These are phyloP conservation scores for Marronus borbonicus DNA, from an alignment of 2,888 invertebrate species.

Conservation along the genomic window DNA sequence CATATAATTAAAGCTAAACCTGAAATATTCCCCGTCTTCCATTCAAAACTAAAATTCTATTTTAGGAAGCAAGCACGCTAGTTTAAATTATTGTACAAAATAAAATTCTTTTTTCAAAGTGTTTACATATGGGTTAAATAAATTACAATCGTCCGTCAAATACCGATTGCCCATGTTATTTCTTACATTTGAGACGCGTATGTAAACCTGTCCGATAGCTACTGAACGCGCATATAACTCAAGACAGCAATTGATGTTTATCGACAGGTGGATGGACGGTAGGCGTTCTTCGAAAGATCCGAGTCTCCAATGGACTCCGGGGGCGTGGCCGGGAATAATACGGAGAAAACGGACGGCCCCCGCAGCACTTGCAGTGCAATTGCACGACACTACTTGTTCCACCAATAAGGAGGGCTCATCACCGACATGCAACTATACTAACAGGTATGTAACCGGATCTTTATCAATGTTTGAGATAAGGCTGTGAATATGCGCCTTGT, in stretches of 20 bases:
- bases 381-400: constrained; percentile 30
- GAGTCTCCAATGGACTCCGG: constrained; percentile 36
- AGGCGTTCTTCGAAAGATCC: constrained; percentile 16
- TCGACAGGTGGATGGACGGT: constrained; percentile 32
- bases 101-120: too few relatives aligned
- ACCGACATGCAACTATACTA: constrained; percentile 2
- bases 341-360: constrained; percentile 34
- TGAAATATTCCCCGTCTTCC: too few relatives aligned
- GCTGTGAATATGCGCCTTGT: background rate
- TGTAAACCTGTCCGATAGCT: background rate
- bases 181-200: too few relatives aligned
- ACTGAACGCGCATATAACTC: constrained; percentile 1
- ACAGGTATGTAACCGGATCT: constrained; percentile 12
- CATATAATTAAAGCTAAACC: too few relatives aligned
- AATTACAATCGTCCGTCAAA: too few relatives aligned
- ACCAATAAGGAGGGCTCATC: constrained; percentile 37
- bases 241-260: constrained; percentile 23
- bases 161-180: too few relatives aligned
- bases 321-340: constrained; percentile 28
- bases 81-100: too few relatives aligned
- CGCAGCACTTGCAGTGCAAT: constrained; percentile 41
- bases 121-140: too few relatives aligned
- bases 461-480: constrained; percentile 35
- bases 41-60: too few relatives aligned
- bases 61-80: too few relatives aligned